A percentile compares a stretch with the other conserved stretches of the same genome.
Evolutionary conservation across 2,888 invertebrate species (phyloP).

Genomic region (Hymenopus coronatus): DNA sequence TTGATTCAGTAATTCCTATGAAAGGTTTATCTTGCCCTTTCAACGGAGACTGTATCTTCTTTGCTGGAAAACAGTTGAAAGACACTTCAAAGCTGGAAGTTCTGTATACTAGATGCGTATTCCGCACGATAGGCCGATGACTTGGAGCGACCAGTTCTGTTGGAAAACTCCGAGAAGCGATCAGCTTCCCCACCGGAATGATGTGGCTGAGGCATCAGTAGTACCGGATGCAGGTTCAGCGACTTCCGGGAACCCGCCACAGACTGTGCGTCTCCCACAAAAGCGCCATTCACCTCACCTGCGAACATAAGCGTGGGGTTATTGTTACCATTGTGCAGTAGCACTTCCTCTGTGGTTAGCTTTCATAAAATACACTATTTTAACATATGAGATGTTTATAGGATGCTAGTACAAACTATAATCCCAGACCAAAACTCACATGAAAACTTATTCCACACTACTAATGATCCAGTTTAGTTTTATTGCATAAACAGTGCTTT

Average conservation of each 20-base stretch:
- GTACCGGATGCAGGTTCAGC: constrained; percentile 80
- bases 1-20: neutral
- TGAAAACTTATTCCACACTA: no score
- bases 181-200: constrained; percentile 62
- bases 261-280: constrained; percentile 79
- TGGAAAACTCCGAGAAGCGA: constrained; percentile 77
- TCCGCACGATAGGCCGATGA: constrained; percentile 55
- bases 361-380: no score
- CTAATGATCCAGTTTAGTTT: no score
- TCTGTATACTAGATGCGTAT: constrained; percentile 66
- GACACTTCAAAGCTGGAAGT: constrained; percentile 60
- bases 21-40: neutral
- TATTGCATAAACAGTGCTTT: no score
- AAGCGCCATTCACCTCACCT: constrained; percentile 89
- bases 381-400: no score
- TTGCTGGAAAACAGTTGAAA: neutral
- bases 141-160: constrained; percentile 63
- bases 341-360: no score
- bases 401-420: no score
- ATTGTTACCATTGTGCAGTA: no score
- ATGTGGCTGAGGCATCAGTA: constrained; percentile 69
- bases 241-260: constrained; percentile 79
- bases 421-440: no score
- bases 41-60: neutral
- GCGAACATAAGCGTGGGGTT: constrained; percentile 31